Conservation (phyloP, 2,888 invertebrate species). For the Epistrophe grossulariae region DNA sequence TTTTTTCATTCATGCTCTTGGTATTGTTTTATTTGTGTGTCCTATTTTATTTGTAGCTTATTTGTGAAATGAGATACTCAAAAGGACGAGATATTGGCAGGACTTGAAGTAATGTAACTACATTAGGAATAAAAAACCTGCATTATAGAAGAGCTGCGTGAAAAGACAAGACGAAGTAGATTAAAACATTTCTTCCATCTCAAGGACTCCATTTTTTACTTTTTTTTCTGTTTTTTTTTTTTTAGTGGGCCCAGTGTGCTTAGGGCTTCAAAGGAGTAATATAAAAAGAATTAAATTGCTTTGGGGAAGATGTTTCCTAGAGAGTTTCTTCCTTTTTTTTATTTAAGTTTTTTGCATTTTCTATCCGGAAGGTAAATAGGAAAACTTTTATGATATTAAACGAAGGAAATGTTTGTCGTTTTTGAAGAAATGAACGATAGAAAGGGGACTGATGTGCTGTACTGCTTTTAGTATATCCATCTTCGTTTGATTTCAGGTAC, state of each 20-base stretch:
- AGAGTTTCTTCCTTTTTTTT: background rate
- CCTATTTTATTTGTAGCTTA: constrained; percentile 48
- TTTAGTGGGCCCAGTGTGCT: constrained; percentile 5
- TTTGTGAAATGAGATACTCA: constrained; percentile 52
- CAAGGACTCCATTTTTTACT: constrained; percentile 8
- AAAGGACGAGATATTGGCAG: constrained; percentile 58
- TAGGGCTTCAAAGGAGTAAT: constrained; percentile 13
- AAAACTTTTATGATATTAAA: constrained; percentile 60
- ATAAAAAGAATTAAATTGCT: constrained; percentile 51
- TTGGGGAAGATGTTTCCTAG: constrained; percentile 35
- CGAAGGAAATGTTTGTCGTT: constrained; percentile 24
- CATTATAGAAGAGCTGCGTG: constrained; percentile 8
- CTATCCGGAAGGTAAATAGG: constrained; percentile 51
- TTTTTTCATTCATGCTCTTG: background rate
- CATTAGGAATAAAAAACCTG: constrained; percentile 35
- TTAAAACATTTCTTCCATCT: constrained; percentile 54
- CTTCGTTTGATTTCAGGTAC: background rate
- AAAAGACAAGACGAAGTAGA: constrained; percentile 41
- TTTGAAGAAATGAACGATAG: background rate
- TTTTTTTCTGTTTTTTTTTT: background rate
- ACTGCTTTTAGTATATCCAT: background rate
- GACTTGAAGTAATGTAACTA: constrained; percentile 51
- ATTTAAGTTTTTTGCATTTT: background rate
- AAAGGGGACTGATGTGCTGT: too few relatives aligned
- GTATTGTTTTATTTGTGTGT: constrained; percentile 28